These are phyloP conservation scores for Sycobia sp. DNA, from an alignment of 1,140 invertebrate species.

Conservation along the genomic window DNA sequence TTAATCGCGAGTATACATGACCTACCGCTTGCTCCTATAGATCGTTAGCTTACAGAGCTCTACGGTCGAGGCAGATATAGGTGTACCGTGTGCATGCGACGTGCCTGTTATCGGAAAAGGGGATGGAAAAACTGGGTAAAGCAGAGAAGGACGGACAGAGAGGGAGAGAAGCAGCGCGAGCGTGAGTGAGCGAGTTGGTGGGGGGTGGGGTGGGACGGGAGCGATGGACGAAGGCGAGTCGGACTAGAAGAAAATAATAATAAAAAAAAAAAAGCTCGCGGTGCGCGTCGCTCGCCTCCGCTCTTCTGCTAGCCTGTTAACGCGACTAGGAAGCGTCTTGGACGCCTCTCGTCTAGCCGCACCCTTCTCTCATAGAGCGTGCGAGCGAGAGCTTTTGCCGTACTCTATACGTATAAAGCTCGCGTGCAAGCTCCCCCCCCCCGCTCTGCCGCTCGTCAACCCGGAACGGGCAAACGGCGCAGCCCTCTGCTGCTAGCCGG, in stretches of 20 bases:
- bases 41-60: too few species aligned
- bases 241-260: background rate
- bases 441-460: constrained; percentile 2
- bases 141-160: too few species aligned
- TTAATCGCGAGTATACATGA: too few species aligned
- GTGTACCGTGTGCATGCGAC: too few species aligned
- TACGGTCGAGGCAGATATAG: too few species aligned
- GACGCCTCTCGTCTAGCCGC: constrained; percentile 37
- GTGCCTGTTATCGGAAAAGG: too few species aligned
- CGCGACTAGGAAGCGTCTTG: constrained; percentile 46
- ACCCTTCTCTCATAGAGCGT: constrained; percentile 19
- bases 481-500: constrained; percentile 46
- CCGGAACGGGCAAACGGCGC: too few species aligned
- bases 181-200: background rate
- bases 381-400: constrained; percentile 18
- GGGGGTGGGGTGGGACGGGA: background rate
- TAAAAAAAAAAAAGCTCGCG: constrained; percentile 20
- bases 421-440: constrained; percentile 33
- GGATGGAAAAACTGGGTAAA: too few species aligned
- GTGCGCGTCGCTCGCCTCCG: background rate
- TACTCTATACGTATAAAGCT: constrained; percentile 6
- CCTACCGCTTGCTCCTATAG: too few species aligned
- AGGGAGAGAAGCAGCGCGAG: too few species aligned
- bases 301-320: constrained; percentile 44
- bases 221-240: background rate